Evolutionary conservation across 2,888 invertebrate genomes (phyloP).

Genomic region (Macrophya annulata): DNA sequence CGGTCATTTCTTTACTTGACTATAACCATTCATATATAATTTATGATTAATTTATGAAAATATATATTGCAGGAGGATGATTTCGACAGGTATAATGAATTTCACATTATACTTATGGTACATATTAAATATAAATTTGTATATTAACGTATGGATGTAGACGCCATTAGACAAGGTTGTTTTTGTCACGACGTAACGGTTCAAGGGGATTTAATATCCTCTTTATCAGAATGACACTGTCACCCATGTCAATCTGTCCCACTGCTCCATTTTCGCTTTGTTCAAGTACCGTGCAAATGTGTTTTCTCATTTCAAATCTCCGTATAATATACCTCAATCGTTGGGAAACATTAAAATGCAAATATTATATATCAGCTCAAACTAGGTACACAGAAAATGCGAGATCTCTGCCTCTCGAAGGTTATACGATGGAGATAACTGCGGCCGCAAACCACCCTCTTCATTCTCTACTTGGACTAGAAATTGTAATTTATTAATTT

Average conservation of each 20-base stretch:
- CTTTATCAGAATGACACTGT: conserved; percentile 39
- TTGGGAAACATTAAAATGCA: conserved; percentile 43
- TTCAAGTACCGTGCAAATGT: conserved; percentile 30
- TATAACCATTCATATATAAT: not conserved
- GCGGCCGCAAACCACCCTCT: not conserved
- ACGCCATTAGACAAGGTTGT: conserved; percentile 41
- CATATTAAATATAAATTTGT: not conserved
- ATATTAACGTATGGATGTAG: conserved; percentile 1
- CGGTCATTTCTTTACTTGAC: not conserved
- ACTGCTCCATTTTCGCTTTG: conserved; percentile 38
- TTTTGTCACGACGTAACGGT: conserved; percentile 18
- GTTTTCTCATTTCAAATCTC: conserved; percentile 15
- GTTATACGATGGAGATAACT: conserved; percentile 27
- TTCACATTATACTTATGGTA: not conserved
- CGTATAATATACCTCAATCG: not conserved
- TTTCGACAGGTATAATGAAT: not conserved
- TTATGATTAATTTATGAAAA: not conserved
- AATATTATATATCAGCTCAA: conserved; percentile 45
- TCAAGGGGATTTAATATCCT: conserved; percentile 39
- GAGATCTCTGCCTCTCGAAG: conserved; percentile 1
- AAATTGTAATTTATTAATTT: not conserved
- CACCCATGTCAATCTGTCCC: conserved; percentile 37
- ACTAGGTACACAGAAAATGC: conserved; percentile 8
- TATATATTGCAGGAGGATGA: not conserved
- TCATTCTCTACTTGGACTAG: not conserved